Evolutionary conservation across 2,888 invertebrate genomes (phyloP).

Genomic region (Brenthis hecate): DNA sequence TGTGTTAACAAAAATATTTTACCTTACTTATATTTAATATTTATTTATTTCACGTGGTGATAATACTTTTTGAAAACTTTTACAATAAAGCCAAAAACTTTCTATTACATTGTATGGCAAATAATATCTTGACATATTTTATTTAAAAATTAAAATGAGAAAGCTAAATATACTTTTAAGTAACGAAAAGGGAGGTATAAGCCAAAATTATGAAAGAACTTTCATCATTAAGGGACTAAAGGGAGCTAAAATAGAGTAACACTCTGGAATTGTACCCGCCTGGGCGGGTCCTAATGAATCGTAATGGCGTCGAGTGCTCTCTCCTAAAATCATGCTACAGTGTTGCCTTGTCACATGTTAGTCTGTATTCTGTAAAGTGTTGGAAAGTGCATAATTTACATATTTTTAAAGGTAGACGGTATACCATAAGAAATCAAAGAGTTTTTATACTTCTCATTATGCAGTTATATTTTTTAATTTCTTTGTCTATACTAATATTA

Average conservation of each 20-base stretch:
- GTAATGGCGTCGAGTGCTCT: constrained; percentile 37
- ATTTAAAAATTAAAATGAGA: constrained; percentile 7
- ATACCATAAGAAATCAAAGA: background rate
- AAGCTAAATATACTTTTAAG: constrained; percentile 12
- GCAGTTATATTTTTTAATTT: background rate
- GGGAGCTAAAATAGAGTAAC: constrained; percentile 28
- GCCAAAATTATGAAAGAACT: constrained; percentile 33
- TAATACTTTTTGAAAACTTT: too few species aligned
- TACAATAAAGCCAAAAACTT: background rate
- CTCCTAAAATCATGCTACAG: constrained; percentile 30
- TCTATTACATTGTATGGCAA: background rate
- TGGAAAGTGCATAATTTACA: constrained; percentile 17
- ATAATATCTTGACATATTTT: constrained; percentile 3
- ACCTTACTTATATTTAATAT: too few species aligned
- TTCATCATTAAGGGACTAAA: constrained; percentile 33
- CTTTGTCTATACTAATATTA: background rate
- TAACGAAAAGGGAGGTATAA: constrained; percentile 11
- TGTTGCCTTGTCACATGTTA: constrained; percentile 14
- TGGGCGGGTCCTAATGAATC: constrained; percentile 35
- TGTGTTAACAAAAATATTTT: too few species aligned
- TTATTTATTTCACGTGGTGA: too few species aligned
- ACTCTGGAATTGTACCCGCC: constrained; percentile 28
- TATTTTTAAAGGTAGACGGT: background rate
- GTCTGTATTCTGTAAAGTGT: constrained; percentile 12
- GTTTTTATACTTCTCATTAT: background rate